Base-by-base conservation (phyloP, 2,797 vertebrate species). In the Hippocampus kuda region DNA sequence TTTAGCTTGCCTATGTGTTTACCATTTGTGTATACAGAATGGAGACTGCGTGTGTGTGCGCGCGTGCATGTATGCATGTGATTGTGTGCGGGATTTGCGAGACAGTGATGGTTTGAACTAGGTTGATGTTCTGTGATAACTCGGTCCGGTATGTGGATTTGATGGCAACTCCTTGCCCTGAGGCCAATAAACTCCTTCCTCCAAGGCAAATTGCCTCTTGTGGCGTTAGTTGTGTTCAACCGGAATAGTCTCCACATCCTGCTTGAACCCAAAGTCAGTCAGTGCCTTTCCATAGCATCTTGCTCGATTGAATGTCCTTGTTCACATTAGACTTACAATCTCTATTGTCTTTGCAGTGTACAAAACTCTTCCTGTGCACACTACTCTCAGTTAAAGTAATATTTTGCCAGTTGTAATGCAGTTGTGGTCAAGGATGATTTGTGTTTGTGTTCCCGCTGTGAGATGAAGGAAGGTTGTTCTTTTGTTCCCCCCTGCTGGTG, bases 111-210 rank as follows among this genome's bases (percentile, higher is more conserved):
- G 72, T 76, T 68, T 89, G 83, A 79, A 82, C 68, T 73, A 88
- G 84, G 86, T 83, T 86, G 86, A 88, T 88, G 79, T 87, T 76
- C 86, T 90, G 86, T 86, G 81, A 90, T 90, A 83, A 88, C 84
- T 87, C 83, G 85, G 83, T 88, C 83, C 87, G 84, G 88, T 89
- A 89, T 91, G 88, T 88, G 82, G 80, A 80, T 89, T 88, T 84
- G 85, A 87, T 84, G 84, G 89, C 85, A 90, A 89, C 90, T 90
- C 87, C 88, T 90, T 86, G 68, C 86, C 88, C 87, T 78, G 72
- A 72, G 85, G 71, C 67, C 73, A 70, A 90, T 87, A 87, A 86
- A 80, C 83, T 84, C 77, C 71, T 83, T 81, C 86, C 89, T 89
- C 88, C 88, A 87, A 86, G 79, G 76, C 72, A 88, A 83, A 85